Base-by-base conservation (phyloP, 30 jellyfish, hydroid and myxozoan species). In the Chironex yamaguchii region DNA sequence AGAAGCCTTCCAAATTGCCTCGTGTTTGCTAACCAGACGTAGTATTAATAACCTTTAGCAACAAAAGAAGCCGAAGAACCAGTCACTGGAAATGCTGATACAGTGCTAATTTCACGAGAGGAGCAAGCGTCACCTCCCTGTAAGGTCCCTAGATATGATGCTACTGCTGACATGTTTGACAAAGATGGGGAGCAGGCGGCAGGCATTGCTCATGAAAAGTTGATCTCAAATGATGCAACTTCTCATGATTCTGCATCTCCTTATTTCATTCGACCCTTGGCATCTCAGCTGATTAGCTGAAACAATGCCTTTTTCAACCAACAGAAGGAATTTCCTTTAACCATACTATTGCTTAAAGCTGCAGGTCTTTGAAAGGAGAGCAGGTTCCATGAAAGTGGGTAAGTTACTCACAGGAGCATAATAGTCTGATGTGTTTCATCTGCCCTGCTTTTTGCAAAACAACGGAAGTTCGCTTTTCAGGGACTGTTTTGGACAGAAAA, bases 331-430 rank as follows among this genome's bases (percentile, higher is more conserved):
- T 68, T 28, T 30, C 68, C 82, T 68, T 68, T 66, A 4, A 68
- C 82, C 82, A 30, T 68, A 66, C 66, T 14, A 68, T 68, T 35
- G 82, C 82, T 20, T 68, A 68, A 30, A 68, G 29, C 27, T 66
- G 82, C 67, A 17, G 33, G 67, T 68, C 79, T 3, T 4, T 66
- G 67, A n/a, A 21, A 36, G 78, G 85, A 22, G 6, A 34, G 24
- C 72, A 35, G 73, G 85, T 33, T n/a, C 85, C 79, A 34, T 32
- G 76, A 48, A 36, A 72, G 75, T 72, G 85, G 85, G 85, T 72
- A 70, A 72, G 74, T 72, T 72, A 72, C 73, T 72, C 79, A 72
- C 72, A 36, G 73, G 73, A 72, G 72, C 74, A 36, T 36, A 53
- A 72, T 6, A 72, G 42, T 49, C 85, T 72, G 12, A 6, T 72